Percentiles rank a stretch among this genome's conserved stretches.
phyloP scores from a whole-genome alignment of 1,140 invertebrate species.

The Theocolax elegans region DNA sequence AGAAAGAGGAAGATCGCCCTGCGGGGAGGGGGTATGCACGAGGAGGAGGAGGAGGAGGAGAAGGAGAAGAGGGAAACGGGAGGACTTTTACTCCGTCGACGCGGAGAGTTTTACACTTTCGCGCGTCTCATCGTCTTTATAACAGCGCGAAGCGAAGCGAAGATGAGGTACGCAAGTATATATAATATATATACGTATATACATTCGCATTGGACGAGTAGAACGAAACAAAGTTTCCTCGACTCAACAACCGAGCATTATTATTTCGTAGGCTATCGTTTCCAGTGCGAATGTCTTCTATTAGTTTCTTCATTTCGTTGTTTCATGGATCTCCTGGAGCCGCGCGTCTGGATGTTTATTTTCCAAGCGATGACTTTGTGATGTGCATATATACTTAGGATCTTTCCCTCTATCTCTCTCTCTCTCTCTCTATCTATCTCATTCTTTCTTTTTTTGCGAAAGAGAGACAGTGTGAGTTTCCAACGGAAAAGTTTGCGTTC shows the following conservation, averaged over 20 bases:
- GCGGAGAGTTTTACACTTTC: neutral
- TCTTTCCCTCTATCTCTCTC: too few relatives aligned
- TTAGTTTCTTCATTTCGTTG: neutral
- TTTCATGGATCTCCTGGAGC: too few relatives aligned
- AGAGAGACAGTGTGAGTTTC: constrained; percentile 1
- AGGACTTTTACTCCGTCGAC: neutral
- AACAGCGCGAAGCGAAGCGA: neutral
- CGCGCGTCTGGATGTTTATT: too few relatives aligned
- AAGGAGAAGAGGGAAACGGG: neutral
- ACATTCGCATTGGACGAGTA: neutral
- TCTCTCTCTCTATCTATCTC: too few relatives aligned
- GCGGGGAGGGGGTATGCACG: too few relatives aligned
- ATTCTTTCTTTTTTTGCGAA: too few relatives aligned
- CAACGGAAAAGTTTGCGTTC: constrained; percentile 15
- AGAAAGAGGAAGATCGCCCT: neutral
- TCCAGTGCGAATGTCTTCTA: neutral
- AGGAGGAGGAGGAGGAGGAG: neutral
- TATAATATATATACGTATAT: too few relatives aligned
- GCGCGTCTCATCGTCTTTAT: constrained; percentile 1
- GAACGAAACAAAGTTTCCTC: constrained; percentile 10
- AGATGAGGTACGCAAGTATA: constrained; percentile 17
- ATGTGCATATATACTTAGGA: neutral
- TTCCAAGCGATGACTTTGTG: neutral
- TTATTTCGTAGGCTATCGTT: neutral
- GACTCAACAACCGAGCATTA: neutral